A percentile compares a stretch with the other conserved stretches of the same genome.
Evolutionary conservation across 2,888 invertebrate genomes (phyloP).

Genomic region (Carterocephalus palaemon): DNA sequence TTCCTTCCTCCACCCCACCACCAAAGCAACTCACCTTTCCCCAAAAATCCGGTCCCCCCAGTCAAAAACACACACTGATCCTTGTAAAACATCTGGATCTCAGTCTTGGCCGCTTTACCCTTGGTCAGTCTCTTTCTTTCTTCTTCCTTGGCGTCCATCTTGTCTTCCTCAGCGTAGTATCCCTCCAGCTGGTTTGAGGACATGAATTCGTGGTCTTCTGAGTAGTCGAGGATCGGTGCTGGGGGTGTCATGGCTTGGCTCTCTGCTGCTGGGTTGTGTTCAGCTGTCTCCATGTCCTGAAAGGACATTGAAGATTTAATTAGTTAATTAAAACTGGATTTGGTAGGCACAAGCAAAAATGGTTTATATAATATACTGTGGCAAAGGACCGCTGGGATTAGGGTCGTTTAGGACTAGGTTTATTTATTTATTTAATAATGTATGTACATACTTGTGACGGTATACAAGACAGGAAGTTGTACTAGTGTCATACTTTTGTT

Average conservation of each 20-base stretch:
- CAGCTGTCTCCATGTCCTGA: slow-evolving; percentile 63
- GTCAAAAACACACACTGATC: slow-evolving; percentile 72
- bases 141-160: slow-evolving; percentile 66
- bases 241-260: slow-evolving; percentile 66
- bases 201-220: slow-evolving; percentile 76
- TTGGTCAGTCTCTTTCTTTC: slow-evolving; percentile 65
- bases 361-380: too few species aligned
- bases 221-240: slow-evolving; percentile 65
- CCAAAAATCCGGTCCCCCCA: slow-evolving; percentile 71
- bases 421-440: too few species aligned
- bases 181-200: slow-evolving; percentile 68
- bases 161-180: slow-evolving; percentile 71
- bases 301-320: slow-evolving; percentile 6
- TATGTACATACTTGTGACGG: too few species aligned
- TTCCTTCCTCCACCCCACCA: slow-evolving; percentile 31
- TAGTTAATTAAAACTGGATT: too few species aligned
- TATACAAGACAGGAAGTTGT: too few species aligned
- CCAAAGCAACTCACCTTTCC: slow-evolving; percentile 63
- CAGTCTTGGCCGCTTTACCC: slow-evolving; percentile 63
- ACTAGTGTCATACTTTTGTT: too few species aligned
- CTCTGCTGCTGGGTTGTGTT: slow-evolving; percentile 55
- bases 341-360: too few species aligned
- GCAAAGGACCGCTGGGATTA: too few species aligned
- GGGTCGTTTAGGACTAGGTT: too few species aligned
- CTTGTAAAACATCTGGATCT: slow-evolving; percentile 62